These are phyloP conservation scores for Orius laevigatus DNA, from an alignment of 1,140 invertebrate genomes.

Conservation along the genomic window DNA sequence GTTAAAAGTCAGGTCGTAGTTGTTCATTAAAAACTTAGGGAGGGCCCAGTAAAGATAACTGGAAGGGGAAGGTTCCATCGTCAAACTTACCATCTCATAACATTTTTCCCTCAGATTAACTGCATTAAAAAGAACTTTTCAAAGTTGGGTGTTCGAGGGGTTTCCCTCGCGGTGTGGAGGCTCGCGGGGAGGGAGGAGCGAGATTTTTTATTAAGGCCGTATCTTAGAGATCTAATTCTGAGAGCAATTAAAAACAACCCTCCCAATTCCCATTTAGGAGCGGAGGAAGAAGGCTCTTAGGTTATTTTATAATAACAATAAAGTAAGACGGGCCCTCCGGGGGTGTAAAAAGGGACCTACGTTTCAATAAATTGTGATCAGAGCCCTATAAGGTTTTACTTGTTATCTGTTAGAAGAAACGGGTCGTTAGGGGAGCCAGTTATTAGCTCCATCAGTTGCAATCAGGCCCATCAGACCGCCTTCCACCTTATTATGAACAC, in stretches of 20 bases:
- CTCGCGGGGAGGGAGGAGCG: too few relatives aligned
- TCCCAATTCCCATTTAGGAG: conserved; percentile 1
- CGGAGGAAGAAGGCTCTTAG: conserved; percentile 1
- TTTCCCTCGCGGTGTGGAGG: too few relatives aligned
- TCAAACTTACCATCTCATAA: too few relatives aligned
- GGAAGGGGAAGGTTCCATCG: too few relatives aligned
- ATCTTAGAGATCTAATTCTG: conserved; percentile 6
- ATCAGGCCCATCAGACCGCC: conserved; percentile 2
- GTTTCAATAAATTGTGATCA: conserved; percentile 10
- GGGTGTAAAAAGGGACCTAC: not conserved
- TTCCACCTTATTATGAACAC: conserved; percentile 6
- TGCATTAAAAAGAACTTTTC: too few relatives aligned
- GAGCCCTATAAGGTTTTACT: not conserved
- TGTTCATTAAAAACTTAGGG: too few relatives aligned
- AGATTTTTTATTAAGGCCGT: conserved; percentile 1
- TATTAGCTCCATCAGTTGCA: conserved; percentile 9
- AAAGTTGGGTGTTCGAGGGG: too few relatives aligned
- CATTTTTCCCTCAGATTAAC: too few relatives aligned
- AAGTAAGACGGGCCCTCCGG: conserved; percentile 1
- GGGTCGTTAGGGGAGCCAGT: conserved; percentile 2
- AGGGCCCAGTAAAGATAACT: too few relatives aligned
- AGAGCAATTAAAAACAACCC: conserved; percentile 4
- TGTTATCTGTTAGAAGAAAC: conserved; percentile 8
- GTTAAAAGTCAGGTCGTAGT: too few relatives aligned
- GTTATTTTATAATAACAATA: conserved; percentile 12